Conservation (phyloP, 2,113 vertebrate species). For the Archilochus colubris region DNA sequence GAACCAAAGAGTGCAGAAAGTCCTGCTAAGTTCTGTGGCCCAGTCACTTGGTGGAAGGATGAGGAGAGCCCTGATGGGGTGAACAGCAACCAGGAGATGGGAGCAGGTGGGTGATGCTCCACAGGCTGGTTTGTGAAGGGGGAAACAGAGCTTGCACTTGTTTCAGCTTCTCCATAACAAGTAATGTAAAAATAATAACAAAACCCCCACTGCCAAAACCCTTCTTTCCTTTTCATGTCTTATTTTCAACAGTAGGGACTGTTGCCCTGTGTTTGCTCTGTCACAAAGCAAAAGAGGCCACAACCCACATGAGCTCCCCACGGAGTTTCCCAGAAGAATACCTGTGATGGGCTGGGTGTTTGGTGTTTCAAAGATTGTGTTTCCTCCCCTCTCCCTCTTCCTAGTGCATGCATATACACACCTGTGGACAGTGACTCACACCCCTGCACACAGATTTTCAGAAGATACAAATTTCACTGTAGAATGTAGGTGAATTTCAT, state of each 20-base stretch:
- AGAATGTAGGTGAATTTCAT: neutral
- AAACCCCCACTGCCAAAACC: neutral
- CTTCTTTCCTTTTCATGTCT: neutral
- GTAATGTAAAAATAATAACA: neutral
- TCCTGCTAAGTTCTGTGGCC: neutral
- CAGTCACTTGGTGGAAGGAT: neutral
- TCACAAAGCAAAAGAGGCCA: neutral
- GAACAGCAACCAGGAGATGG: neutral
- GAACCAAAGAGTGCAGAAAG: neutral
- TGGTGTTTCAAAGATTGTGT: neutral
- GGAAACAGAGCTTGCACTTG: neutral
- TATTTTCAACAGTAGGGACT: neutral
- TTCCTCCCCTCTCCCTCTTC: accelerated
- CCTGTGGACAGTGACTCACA: accelerated
- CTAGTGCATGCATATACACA: accelerated
- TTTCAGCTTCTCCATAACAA: neutral
- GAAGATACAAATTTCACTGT: accelerated
- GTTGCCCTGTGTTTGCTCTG: neutral
- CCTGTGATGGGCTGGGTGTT: neutral
- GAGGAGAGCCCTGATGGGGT: neutral
- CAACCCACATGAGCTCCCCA: accelerated
- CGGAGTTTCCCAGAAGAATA: neutral
- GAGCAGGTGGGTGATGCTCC: neutral
- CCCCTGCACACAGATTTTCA: neutral
- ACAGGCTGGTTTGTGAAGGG: neutral